Conservation (phyloP, 1,140 invertebrate species). For the Brachionus calyciflorus region DNA sequence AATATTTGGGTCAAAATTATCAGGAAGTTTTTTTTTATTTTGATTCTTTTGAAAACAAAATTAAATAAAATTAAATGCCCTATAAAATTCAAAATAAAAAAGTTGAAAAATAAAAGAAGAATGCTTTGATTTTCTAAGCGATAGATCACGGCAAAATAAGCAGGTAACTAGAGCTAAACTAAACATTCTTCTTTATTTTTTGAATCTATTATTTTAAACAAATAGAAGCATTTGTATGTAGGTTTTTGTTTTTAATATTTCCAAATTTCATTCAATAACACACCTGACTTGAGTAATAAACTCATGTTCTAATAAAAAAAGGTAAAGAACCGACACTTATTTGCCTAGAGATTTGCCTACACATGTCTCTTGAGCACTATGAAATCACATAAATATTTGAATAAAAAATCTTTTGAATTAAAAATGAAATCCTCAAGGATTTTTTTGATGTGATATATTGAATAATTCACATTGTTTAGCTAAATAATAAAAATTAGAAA, state of each 20-base stretch:
- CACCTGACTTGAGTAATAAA: not conserved
- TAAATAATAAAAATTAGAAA: not conserved
- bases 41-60: not conserved
- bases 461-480: too few species aligned
- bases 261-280: not conserved
- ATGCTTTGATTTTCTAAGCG: slow-evolving; percentile 32
- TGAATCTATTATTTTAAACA: too few species aligned
- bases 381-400: too few species aligned
- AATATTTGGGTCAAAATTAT: slow-evolving; percentile 39
- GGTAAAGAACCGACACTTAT: too few species aligned
- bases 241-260: too few species aligned
- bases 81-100: too few species aligned
- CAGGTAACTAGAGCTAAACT: slow-evolving; percentile 39
- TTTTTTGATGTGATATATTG: too few species aligned
- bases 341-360: not conserved
- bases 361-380: not conserved
- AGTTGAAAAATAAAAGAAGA: too few species aligned
- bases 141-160: slow-evolving; percentile 11
- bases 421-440: too few species aligned
- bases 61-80: slow-evolving; percentile 30
- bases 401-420: too few species aligned
- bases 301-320: too few species aligned
- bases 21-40: slow-evolving; percentile 15
- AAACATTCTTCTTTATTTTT: slow-evolving; percentile 24
- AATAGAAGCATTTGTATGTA: too few species aligned